Evolutionary conservation across 2,888 invertebrate species (phyloP).

Genomic region (Pseudococcus viburni): DNA sequence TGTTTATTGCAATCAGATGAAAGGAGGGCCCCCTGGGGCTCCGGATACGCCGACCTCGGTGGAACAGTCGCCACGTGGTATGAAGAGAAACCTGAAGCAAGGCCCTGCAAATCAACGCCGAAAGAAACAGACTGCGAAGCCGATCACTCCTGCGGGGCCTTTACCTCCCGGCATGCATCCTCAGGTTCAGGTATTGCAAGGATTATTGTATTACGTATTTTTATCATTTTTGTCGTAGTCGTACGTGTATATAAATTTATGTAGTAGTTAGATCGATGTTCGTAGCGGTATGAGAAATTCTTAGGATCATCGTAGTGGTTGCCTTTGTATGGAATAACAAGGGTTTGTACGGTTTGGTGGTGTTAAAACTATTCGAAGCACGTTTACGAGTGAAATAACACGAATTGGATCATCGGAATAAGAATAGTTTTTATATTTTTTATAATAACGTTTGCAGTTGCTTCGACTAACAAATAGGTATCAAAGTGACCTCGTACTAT

Average conservation of each 20-base stretch:
- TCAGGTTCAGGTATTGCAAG: constrained; percentile 68
- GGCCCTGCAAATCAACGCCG: constrained; percentile 71
- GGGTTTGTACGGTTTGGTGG: not conserved
- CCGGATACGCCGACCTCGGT: constrained; percentile 74
- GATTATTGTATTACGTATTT: not conserved
- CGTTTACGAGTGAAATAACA: constrained; percentile 10
- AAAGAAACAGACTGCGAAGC: constrained; percentile 71
- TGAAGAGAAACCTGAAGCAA: constrained; percentile 69
- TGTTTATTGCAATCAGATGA: constrained; percentile 72
- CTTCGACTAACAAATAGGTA: constrained; percentile 3
- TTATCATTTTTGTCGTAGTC: constrained; percentile 22
- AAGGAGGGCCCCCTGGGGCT: constrained; percentile 78
- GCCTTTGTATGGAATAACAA: constrained; percentile 3
- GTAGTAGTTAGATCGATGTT: constrained; percentile 30
- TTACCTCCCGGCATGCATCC: constrained; percentile 69
- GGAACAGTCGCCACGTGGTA: constrained; percentile 78
- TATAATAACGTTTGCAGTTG: not conserved
- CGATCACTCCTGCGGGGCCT: constrained; percentile 67
- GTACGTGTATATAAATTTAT: constrained; percentile 14
- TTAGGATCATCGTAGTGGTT: constrained; percentile 13
- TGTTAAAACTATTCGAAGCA: not conserved
- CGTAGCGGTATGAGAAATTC: not conserved
- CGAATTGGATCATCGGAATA: not conserved
- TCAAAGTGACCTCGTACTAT: not conserved
- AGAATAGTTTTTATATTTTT: not conserved